These are phyloP conservation scores for Spondyliosoma cantharus DNA, from an alignment of 2,797 vertebrate genomes.

Conservation along the genomic window DNA sequence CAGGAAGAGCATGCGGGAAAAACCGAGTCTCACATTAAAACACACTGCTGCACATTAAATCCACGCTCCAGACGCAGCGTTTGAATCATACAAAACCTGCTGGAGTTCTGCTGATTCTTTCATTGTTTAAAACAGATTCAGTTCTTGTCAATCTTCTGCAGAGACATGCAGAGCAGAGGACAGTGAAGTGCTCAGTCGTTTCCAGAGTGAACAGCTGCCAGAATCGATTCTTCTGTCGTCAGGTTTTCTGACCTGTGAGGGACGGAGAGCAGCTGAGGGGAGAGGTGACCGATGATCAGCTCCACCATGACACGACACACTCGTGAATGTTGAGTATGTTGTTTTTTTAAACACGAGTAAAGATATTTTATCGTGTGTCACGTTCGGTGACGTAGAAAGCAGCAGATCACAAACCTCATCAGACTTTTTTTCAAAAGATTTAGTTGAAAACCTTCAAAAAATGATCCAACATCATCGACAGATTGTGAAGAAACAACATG, in stretches of 20 bases:
- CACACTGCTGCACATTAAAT: constrained; percentile 9
- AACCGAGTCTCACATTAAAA: not conserved
- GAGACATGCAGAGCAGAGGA: not conserved
- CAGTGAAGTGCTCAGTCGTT: not conserved
- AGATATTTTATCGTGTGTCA: too few species aligned
- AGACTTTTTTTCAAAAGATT: too few species aligned
- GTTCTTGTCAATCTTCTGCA: not conserved
- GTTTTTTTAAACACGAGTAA: too few species aligned
- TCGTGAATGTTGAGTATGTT: too few species aligned
- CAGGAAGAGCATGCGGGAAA: constrained; percentile 41
- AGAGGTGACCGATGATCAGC: not conserved
- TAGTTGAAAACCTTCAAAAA: too few species aligned
- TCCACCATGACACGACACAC: not conserved
- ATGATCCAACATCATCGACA: too few species aligned
- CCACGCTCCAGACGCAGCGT: not conserved
- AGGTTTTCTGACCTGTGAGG: not conserved
- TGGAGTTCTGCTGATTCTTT: constrained; percentile 19
- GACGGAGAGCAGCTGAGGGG: not conserved
- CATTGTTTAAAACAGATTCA: not conserved
- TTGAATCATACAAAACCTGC: constrained; percentile 18
- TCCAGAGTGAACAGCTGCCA: constrained; percentile 22
- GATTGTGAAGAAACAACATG: too few species aligned
- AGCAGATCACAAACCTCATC: too few species aligned
- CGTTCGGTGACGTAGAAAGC: too few species aligned
- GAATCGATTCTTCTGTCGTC: constrained; percentile 10